These are phyloP conservation scores for Cheilosia urbana DNA, from an alignment of 2,888 invertebrate genomes.

Conservation along the genomic window DNA sequence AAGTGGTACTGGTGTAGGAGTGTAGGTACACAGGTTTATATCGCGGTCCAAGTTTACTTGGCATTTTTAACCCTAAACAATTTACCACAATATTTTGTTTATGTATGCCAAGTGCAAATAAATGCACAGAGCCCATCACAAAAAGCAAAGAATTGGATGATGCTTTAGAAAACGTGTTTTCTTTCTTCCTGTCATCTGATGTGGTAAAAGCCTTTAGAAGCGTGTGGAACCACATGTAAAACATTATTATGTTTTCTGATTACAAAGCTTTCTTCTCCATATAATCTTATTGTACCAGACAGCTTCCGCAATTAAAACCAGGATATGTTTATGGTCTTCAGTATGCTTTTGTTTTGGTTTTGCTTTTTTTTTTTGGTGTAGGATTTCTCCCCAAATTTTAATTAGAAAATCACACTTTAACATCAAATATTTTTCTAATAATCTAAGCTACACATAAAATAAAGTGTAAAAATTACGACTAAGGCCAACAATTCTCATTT, in stretches of 20 bases:
- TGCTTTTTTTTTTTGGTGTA: constrained; percentile 11
- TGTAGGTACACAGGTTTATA: constrained; percentile 33
- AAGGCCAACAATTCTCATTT: too few species aligned
- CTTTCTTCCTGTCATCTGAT: constrained; percentile 31
- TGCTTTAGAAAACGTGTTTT: constrained; percentile 15
- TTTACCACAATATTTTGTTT: constrained; percentile 33
- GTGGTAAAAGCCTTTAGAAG: constrained; percentile 34
- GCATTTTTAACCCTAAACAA: constrained; percentile 46
- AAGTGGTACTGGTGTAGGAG: constrained; percentile 16
- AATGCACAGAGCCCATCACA: constrained; percentile 17
- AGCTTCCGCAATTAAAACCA: constrained; percentile 66
- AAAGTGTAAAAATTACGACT: too few species aligned
- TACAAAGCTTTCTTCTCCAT: constrained; percentile 50
- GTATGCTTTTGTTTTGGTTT: constrained; percentile 35
- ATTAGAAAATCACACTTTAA: too few species aligned
- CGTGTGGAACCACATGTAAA: constrained; percentile 56
- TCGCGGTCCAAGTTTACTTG: constrained; percentile 35
- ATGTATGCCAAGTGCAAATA: constrained; percentile 23
- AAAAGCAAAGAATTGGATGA: constrained; percentile 12
- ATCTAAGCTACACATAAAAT: too few species aligned
- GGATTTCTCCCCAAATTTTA: constrained; percentile 34
- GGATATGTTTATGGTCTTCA: constrained; percentile 47
- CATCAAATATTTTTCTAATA: too few species aligned
- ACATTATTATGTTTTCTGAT: constrained; percentile 54
- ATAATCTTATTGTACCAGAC: constrained; percentile 52